Evolutionary conservation across 2,113 vertebrate species (phyloP), one percentile per base, ranked within the genome.

Genomic region (Suncus etruscus): DNA sequence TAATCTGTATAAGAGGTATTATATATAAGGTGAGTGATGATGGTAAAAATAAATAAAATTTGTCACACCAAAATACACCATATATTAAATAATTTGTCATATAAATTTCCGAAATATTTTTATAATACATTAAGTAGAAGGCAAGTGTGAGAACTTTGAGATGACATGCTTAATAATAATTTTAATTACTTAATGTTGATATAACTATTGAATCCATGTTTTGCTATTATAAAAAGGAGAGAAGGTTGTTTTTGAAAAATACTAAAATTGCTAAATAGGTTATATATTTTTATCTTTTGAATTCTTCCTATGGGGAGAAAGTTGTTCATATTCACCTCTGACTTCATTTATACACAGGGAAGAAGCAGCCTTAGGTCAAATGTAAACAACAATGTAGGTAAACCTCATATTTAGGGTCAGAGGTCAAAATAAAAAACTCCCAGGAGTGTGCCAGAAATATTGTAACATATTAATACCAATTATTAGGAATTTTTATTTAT

Each of bases 31-130:
- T 97, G 94, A 97, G 95, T 94, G 97, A 97, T 96, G 96, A 98
- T 94, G 96, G 96, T 93, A 90, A 97, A 96, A 98, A 97, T 97
- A 96, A 97, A 97, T 96, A 96, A 96, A 94, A 96, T 96, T 97
- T 95, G 94, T 96, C 90, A 94, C 96, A 96, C 97, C 94, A 61
- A 97, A 97, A 97, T 90, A 96, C 95, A 95, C 95, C 87, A 45
- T 93, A 94, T 96, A 96, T 97, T 97, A 96, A 91, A 96, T 97
- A 93, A 97, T 96, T 87, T 96, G 83, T 96, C 97, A 97, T 96
- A 93, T 91, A 95, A 95, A 92, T 94, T 82, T 95, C 61, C 87
- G 22, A 89, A 96, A 80, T 92, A n/a, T 95, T 96, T 95, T 97
- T 92, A 96, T 92, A 88, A 96, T 94, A 83, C 93, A 96, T 94